Evolutionary conservation across 2,888 invertebrate species (phyloP).

Genomic region (Phortica magna): DNA sequence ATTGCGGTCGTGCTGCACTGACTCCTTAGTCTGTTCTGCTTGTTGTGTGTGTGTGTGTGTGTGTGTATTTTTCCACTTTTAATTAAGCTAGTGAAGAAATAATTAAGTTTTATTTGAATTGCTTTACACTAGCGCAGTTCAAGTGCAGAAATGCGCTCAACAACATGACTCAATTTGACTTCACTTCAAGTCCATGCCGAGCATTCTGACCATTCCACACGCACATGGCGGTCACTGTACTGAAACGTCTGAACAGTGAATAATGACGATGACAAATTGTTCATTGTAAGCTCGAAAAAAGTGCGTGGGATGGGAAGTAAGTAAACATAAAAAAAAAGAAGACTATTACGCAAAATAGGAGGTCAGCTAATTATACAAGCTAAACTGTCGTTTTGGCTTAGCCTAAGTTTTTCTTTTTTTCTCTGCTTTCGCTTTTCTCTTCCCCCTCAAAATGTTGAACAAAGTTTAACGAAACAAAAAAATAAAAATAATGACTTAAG

Average conservation of each 20-base stretch:
- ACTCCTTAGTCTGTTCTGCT: constrained; percentile 30
- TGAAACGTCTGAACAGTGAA: background rate
- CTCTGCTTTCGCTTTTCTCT: background rate
- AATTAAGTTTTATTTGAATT: constrained; percentile 69
- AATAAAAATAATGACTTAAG: background rate
- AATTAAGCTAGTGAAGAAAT: constrained; percentile 51
- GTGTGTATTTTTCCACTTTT: constrained; percentile 31
- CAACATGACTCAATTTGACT: background rate
- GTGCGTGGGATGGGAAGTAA: background rate
- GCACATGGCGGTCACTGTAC: background rate
- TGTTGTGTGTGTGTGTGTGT: constrained; percentile 44
- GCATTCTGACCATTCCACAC: constrained; percentile 18
- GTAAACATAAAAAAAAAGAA: background rate
- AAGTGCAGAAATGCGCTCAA: background rate
- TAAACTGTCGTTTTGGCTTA: constrained; percentile 31
- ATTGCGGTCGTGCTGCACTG: background rate
- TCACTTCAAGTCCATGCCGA: constrained; percentile 10
- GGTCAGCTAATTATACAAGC: constrained; percentile 29
- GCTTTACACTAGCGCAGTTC: constrained; percentile 31
- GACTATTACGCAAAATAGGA: background rate
- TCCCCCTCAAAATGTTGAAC: background rate
- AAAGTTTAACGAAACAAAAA: background rate
- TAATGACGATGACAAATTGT: background rate
- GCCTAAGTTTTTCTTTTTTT: constrained; percentile 1
- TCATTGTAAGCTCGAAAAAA: constrained; percentile 23